Evolutionary conservation across 2,888 invertebrate species (phyloP).

Genomic region (Danaus chrysippus): DNA sequence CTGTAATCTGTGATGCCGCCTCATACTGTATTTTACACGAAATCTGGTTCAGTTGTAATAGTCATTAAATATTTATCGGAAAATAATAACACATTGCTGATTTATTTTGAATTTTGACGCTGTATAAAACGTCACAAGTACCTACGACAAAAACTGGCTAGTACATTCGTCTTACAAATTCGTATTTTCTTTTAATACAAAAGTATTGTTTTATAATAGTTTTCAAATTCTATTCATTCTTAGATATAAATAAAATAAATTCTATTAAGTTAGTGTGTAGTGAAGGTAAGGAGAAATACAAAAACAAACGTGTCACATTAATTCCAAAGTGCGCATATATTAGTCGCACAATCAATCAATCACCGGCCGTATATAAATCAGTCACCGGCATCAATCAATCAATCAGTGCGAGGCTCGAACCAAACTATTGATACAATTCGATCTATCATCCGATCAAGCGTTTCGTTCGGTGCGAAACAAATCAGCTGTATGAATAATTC

Average conservation of each 20-base stretch:
- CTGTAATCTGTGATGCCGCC: constrained; percentile 38
- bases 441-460: constrained; percentile 61
- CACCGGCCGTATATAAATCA: constrained; percentile 66
- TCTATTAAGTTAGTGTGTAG: too few relatives aligned
- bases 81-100: constrained; percentile 13
- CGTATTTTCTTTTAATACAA: too few relatives aligned
- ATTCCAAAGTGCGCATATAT: constrained; percentile 18
- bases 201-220: too few relatives aligned
- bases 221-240: too few relatives aligned
- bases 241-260: too few relatives aligned
- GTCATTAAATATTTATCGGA: constrained; percentile 26
- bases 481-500: constrained; percentile 38
- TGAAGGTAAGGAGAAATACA: background rate
- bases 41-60: constrained; percentile 39
- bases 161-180: too few relatives aligned
- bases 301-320: constrained; percentile 5
- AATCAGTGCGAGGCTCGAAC: constrained; percentile 52
- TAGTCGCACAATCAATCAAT: constrained; percentile 39
- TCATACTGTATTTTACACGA: constrained; percentile 30
- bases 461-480: constrained; percentile 61
- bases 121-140: background rate
- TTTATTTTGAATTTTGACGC: constrained; percentile 4
- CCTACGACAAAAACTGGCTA: too few relatives aligned
- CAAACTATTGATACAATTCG: constrained; percentile 63
- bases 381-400: constrained; percentile 60